Percentiles rank a stretch among this genome's conserved stretches.
Conservation (phyloP, 2,888 invertebrate species). For the Drosophila diplacantha region DNA sequence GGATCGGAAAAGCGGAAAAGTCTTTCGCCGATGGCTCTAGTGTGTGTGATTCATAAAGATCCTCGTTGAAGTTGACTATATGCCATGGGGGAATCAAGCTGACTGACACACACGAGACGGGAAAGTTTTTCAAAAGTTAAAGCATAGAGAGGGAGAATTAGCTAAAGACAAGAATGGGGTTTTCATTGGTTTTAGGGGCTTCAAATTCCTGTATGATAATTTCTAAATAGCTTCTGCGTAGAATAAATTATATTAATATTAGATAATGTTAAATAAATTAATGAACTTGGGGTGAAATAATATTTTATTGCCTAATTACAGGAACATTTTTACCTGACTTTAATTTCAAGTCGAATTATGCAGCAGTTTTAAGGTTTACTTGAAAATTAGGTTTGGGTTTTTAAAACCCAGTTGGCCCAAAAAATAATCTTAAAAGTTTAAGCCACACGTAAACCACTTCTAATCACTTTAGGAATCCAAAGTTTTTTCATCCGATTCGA, state of each 20-base stretch:
- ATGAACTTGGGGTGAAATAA: background rate
- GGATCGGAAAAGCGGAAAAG: conserved; percentile 43
- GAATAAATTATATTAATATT: too few species aligned
- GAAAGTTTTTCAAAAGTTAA: conserved; percentile 7
- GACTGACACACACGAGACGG: conserved; percentile 1
- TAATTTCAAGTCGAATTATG: background rate
- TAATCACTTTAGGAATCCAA: conserved; percentile 24
- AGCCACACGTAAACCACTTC: background rate
- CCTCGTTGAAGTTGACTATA: conserved; percentile 38
- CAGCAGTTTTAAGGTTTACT: background rate
- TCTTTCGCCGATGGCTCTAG: conserved; percentile 17
- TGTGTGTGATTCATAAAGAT: conserved; percentile 53
- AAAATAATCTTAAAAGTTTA: background rate
- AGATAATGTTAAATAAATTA: background rate
- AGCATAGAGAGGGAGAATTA: background rate
- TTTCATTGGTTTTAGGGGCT: background rate
- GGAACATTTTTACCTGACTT: background rate
- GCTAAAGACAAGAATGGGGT: background rate
- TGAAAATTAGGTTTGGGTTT: background rate
- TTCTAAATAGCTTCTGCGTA: background rate
- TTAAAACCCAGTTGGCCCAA: background rate
- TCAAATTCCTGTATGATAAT: rapidly evolving
- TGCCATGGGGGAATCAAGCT: conserved; percentile 11
- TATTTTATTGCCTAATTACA: background rate
- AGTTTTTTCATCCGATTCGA: conserved; percentile 36